Conservation (phyloP, 2,797 vertebrate species). For the Synanceia verrucosa region DNA sequence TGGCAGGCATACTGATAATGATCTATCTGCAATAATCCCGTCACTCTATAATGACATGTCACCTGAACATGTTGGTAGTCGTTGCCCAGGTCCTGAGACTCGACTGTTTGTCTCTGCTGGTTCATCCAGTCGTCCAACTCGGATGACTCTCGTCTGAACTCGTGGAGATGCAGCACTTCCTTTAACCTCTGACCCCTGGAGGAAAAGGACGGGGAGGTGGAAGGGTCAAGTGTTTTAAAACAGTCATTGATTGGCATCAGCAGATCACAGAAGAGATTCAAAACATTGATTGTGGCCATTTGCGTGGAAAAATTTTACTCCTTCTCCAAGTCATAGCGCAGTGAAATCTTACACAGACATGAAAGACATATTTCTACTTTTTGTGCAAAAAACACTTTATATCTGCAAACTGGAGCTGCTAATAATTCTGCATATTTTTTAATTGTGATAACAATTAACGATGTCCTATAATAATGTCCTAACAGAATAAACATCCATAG, state of each 20-base stretch:
- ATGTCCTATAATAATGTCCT: too few relatives aligned
- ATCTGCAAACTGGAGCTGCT: too few relatives aligned
- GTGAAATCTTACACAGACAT: background rate
- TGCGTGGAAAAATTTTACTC: too few relatives aligned
- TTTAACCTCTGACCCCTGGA: conserved; percentile 78
- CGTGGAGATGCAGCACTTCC: conserved; percentile 86
- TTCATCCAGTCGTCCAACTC: conserved; percentile 88
- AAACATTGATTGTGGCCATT: too few relatives aligned
- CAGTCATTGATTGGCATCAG: background rate
- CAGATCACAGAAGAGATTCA: background rate
- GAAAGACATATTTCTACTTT: background rate
- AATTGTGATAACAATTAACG: too few relatives aligned
- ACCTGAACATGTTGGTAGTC: conserved; percentile 87
- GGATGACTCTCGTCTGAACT: conserved; percentile 84
- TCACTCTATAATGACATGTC: conserved; percentile 4
- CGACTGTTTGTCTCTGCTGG: conserved; percentile 80
- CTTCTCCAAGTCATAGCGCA: background rate
- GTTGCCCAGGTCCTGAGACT: conserved; percentile 82
- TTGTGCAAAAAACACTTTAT: background rate
- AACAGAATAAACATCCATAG: background rate
- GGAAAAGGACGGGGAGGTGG: background rate
- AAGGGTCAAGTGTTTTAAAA: background rate
- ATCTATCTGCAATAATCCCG: background rate
- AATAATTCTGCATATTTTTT: too few relatives aligned
- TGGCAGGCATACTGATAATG: background rate